These are phyloP conservation scores for Halocaridina rubra DNA, from an alignment of 2,888 invertebrate genomes.

Conservation along the genomic window DNA sequence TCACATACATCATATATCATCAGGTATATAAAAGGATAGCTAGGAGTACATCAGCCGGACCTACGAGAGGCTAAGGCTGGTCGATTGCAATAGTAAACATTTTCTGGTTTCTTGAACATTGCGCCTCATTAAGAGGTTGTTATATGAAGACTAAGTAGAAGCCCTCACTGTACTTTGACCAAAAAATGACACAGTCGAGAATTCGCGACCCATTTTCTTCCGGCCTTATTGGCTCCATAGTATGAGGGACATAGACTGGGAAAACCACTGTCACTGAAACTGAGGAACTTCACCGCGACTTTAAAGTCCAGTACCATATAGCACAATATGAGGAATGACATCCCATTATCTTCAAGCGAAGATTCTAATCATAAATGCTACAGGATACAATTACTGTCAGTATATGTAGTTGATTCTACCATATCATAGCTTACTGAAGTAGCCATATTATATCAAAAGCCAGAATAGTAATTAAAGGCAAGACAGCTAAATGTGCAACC, in stretches of 20 bases:
- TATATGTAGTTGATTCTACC: too few species aligned
- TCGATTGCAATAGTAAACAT: too few species aligned
- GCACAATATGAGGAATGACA: not conserved
- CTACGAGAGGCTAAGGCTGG: constrained; percentile 27
- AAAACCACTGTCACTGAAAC: not conserved
- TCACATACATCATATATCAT: constrained; percentile 6
- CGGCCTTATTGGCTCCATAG: constrained; percentile 5
- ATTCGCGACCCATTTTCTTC: constrained; percentile 33
- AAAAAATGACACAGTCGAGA: too few species aligned
- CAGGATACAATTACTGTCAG: too few species aligned
- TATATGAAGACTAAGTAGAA: not conserved
- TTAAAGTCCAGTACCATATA: not conserved
- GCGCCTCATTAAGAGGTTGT: constrained; percentile 30
- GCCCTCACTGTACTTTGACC: not conserved
- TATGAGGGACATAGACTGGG: constrained; percentile 25
- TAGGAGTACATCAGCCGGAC: constrained; percentile 22
- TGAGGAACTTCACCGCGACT: not conserved
- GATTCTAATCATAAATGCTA: too few species aligned
- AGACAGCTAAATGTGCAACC: not conserved
- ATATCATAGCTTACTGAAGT: too few species aligned
- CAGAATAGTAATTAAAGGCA: too few species aligned
- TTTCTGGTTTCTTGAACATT: too few species aligned
- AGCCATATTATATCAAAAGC: too few species aligned
- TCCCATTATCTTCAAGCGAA: too few species aligned
- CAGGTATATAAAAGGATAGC: not conserved